These are phyloP conservation scores for Callimorpha dominula DNA, from an alignment of 2,888 invertebrate species.

Conservation along the genomic window DNA sequence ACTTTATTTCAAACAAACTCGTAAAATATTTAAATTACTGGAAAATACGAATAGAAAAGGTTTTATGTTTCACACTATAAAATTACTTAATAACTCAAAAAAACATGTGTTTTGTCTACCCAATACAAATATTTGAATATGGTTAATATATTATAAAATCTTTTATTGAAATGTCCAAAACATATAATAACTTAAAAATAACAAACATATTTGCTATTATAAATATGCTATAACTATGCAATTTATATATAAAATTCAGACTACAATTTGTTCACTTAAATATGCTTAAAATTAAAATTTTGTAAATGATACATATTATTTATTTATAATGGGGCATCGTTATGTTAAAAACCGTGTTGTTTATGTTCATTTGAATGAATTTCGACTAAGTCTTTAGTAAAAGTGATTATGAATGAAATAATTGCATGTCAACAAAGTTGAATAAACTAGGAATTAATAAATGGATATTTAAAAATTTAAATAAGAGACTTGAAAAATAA, in stretches of 20 bases:
- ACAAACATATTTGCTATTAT: conserved; percentile 24
- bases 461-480: not conserved
- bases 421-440: conserved; percentile 12
- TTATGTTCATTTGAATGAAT: not conserved
- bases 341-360: not conserved
- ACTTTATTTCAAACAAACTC: conserved; percentile 6
- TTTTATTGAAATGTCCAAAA: conserved; percentile 22
- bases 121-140: conserved; percentile 38
- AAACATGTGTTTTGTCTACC: conserved; percentile 28
- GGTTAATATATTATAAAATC: conserved; percentile 18
- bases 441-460: not conserved
- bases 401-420: conserved; percentile 1
- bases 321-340: conserved; percentile 20
- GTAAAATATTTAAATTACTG: conserved; percentile 8
- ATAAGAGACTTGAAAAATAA: not conserved
- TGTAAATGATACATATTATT: conserved; percentile 29
- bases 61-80: conserved; percentile 37
- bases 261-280: conserved; percentile 39
- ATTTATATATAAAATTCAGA: conserved; percentile 40
- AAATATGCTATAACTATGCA: conserved; percentile 46
- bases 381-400: not conserved
- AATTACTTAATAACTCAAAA: conserved; percentile 30
- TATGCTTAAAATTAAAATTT: conserved; percentile 26
- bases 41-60: conserved; percentile 23
- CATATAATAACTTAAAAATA: conserved; percentile 33